A percentile compares a stretch with the other conserved stretches of the same genome.
Evolutionary conservation across 2,888 invertebrate genomes (phyloP).

Genomic region (Lycocerus yunnanus): DNA sequence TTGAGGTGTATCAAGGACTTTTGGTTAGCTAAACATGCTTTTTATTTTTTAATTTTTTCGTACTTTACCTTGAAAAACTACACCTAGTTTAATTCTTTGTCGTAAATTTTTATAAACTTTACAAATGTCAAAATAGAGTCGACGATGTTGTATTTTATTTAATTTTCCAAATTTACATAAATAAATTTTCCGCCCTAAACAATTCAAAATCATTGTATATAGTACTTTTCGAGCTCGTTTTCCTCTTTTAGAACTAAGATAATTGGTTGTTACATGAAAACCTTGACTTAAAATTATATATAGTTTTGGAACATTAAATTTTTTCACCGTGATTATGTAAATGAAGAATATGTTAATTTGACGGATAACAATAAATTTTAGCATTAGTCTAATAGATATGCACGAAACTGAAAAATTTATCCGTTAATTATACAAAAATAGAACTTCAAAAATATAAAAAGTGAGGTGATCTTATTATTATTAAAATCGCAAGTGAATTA

Average conservation of each 20-base stretch:
- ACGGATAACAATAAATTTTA: not conserved
- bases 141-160: not conserved
- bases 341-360: not conserved
- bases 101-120: conserved; percentile 1
- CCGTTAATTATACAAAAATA: not conserved
- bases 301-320: not conserved
- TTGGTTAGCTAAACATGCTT: not conserved
- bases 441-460: not conserved
- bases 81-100: not conserved
- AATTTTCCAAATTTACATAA: not conserved
- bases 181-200: not conserved
- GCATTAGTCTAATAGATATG: not conserved
- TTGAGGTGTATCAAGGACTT: not conserved
- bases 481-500: not conserved
- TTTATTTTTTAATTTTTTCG: not conserved
- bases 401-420: not conserved
- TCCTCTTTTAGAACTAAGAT: not conserved
- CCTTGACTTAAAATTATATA: not conserved
- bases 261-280: not conserved
- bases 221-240: not conserved
- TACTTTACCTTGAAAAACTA: not conserved
- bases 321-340: not conserved
- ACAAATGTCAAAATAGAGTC: conserved; percentile 1
- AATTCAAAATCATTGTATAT: not conserved
- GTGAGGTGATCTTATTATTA: not conserved